These are phyloP conservation scores for Amiota minor DNA, from an alignment of 2,888 invertebrate species.

Conservation along the genomic window DNA sequence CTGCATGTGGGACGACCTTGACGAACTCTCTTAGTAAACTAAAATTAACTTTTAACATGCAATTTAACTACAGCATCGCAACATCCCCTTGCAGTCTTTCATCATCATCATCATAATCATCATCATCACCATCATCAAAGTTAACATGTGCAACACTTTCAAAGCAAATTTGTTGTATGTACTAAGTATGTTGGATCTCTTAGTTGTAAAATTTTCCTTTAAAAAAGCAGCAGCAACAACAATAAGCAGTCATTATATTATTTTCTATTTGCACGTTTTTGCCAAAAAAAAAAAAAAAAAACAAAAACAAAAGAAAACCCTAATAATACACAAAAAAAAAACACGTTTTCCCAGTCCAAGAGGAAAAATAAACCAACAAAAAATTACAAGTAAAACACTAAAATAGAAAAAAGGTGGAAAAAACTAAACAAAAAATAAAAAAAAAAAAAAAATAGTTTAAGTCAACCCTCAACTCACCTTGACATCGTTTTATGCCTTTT, in stretches of 20 bases:
- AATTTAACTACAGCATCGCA: too few relatives aligned
- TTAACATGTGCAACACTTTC: not conserved
- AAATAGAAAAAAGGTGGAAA: slow-evolving; percentile 3
- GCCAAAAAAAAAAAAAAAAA: slow-evolving; percentile 2
- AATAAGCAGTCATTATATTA: slow-evolving; percentile 12
- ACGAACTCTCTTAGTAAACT: too few relatives aligned
- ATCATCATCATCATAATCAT: not conserved
- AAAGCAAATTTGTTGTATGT: too few relatives aligned
- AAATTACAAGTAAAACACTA: not conserved
- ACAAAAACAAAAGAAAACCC: too few relatives aligned
- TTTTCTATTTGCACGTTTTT: slow-evolving; percentile 19
- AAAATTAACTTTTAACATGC: too few relatives aligned
- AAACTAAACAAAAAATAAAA: not conserved
- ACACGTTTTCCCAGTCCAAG: slow-evolving; percentile 20
- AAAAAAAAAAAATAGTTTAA: slow-evolving; percentile 9
- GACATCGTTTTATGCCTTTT: slow-evolving; percentile 48
- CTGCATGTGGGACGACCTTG: too few relatives aligned
- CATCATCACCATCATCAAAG: not conserved
- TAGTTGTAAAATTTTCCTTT: not conserved
- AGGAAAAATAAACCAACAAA: not conserved
- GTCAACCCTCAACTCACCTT: slow-evolving; percentile 65
- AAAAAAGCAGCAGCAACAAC: not conserved
- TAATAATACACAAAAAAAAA: too few relatives aligned
- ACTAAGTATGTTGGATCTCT: too few relatives aligned
- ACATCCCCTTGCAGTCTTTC: not conserved